phyloP scores from a whole-genome alignment of 2,888 invertebrate genomes.

The Eupithecia subumbrata region DNA sequence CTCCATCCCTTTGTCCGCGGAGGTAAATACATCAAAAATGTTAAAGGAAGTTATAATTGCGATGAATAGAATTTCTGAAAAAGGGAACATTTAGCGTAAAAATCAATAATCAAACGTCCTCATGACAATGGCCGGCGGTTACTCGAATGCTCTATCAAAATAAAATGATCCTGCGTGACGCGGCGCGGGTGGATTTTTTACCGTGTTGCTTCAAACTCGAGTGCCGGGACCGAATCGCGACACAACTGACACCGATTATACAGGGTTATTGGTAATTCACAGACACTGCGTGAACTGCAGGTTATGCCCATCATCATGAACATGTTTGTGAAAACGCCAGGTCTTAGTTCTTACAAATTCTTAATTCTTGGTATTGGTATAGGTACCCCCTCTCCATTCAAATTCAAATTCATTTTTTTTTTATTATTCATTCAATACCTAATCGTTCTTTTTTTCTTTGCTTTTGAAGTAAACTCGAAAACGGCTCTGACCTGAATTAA shows the following conservation, averaged over 20 bases:
- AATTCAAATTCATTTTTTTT: no score
- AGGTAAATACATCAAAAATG: conserved; percentile 71
- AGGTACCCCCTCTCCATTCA: no score
- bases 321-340: no score
- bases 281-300: no score
- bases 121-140: conserved; percentile 76
- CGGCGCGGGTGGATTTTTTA: conserved; percentile 78
- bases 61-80: conserved; percentile 73
- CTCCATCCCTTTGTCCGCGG: conserved; percentile 64
- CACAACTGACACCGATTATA: conserved; percentile 48
- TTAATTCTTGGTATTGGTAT: no score
- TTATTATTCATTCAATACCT: no score
- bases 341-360: no score
- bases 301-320: no score
- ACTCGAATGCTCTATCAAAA: conserved; percentile 79
- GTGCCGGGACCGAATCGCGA: conserved; percentile 66
- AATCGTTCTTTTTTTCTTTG: no score
- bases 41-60: conserved; percentile 77
- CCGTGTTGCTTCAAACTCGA: conserved; percentile 62
- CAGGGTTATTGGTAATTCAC: not conserved
- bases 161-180: conserved; percentile 75
- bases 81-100: conserved; percentile 82
- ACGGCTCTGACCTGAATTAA: no score
- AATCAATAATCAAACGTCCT: conserved; percentile 81
- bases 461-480: no score